Conservation (phyloP, 1,140 invertebrate genomes). For the Lordiphosa clarofinis region DNA sequence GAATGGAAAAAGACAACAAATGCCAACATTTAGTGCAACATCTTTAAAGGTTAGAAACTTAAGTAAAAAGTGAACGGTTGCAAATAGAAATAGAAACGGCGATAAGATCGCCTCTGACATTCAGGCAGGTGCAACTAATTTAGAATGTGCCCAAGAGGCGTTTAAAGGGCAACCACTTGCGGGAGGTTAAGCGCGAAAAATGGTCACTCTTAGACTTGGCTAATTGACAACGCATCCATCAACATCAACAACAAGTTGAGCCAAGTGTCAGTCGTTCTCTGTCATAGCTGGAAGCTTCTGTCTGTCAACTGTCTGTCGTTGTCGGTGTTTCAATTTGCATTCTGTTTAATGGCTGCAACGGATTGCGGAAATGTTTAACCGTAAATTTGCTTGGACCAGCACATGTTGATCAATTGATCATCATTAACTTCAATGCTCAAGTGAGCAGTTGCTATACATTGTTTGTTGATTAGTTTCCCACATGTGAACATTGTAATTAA, state of each 20-base stretch:
- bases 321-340: slow-evolving; percentile 50
- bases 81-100: slow-evolving; percentile 61
- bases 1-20: slow-evolving; percentile 16
- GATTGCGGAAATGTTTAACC: slow-evolving; percentile 55
- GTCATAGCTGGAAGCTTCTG: slow-evolving; percentile 13
- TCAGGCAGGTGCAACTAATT: slow-evolving; percentile 57
- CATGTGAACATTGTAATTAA: slow-evolving; percentile 5
- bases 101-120: slow-evolving; percentile 69
- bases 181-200: slow-evolving; percentile 44
- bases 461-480: slow-evolving; percentile 38
- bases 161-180: slow-evolving; percentile 57
- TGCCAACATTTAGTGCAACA: slow-evolving; percentile 20
- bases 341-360: slow-evolving; percentile 9
- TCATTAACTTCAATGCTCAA: slow-evolving; percentile 20
- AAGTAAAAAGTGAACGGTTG: slow-evolving; percentile 60
- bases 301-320: slow-evolving; percentile 34
- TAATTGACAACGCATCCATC: slow-evolving; percentile 65
- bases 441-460: slow-evolving; percentile 45
- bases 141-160: slow-evolving; percentile 54
- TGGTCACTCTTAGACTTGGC: slow-evolving; percentile 42
- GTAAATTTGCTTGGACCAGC: slow-evolving; percentile 30
- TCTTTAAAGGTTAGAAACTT: slow-evolving; percentile 26
- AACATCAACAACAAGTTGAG: slow-evolving; percentile 7
- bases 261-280: slow-evolving; percentile 1
- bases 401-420: slow-evolving; percentile 26